phyloP scores from a whole-genome alignment of 2,113 vertebrate species.

The Colinus virginianus region DNA sequence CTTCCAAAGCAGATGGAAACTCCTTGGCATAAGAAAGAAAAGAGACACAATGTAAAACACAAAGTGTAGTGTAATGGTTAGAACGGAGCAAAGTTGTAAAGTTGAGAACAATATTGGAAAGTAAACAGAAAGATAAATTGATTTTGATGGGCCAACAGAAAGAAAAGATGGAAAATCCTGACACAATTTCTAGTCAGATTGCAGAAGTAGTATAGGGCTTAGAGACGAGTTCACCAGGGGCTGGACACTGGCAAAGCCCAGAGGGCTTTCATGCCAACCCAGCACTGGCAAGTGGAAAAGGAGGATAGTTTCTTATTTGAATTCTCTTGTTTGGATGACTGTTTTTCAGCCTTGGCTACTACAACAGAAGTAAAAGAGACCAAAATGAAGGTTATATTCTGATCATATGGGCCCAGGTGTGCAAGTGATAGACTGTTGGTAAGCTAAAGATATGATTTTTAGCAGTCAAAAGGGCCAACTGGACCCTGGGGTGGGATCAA shows the following conservation, averaged over 20 bases:
- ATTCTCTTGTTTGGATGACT: not conserved
- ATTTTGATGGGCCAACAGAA: not conserved
- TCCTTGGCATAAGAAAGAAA: not conserved
- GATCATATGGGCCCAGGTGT: not conserved
- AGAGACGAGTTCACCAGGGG: not conserved
- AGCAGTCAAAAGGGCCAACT: no score
- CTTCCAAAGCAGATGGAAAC: not conserved
- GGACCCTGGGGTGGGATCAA: no score
- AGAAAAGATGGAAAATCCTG: not conserved
- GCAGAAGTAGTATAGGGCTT: not conserved
- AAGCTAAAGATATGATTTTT: no score
- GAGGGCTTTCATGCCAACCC: not conserved
- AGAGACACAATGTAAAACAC: not conserved
- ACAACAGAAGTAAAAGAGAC: not conserved
- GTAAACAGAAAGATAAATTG: not conserved
- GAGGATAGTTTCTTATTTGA: not conserved
- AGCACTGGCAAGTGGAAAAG: not conserved
- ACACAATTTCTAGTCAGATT: not conserved
- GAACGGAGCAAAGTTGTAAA: not conserved
- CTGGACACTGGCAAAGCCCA: rapidly evolving
- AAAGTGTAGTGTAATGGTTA: rapidly evolving
- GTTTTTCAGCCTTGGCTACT: not conserved
- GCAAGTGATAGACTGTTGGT: not conserved
- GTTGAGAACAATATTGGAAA: not conserved
- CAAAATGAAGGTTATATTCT: no score